Conservation (phyloP, 2,888 invertebrate species). For the Cryptophagus acutangulus region DNA sequence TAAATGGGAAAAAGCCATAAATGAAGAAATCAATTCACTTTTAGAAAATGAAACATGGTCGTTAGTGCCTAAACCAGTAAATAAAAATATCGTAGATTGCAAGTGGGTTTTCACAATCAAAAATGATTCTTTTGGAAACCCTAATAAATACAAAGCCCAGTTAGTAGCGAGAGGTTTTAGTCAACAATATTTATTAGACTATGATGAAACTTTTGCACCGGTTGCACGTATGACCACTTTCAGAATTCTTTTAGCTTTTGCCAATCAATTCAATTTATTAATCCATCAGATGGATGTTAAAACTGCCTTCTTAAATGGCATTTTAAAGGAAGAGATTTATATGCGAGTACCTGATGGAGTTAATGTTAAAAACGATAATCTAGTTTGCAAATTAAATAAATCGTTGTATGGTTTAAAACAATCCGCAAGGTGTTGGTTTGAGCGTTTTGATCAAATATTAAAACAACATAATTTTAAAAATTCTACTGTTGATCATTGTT, state of each 20-base stretch:
- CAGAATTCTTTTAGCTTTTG: slow-evolving; percentile 12
- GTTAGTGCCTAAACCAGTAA: slow-evolving; percentile 2
- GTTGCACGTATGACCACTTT: slow-evolving; percentile 11
- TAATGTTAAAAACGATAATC: not conserved
- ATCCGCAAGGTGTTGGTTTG: slow-evolving; percentile 16
- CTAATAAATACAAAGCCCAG: slow-evolving; percentile 14
- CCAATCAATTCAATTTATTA: slow-evolving; percentile 16
- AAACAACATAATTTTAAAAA: slow-evolving; percentile 13
- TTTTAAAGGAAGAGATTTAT: slow-evolving; percentile 14
- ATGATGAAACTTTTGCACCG: slow-evolving; percentile 12
- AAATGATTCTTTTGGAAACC: slow-evolving; percentile 13
- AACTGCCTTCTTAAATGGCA: slow-evolving; percentile 14
- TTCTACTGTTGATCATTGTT: slow-evolving; percentile 15
- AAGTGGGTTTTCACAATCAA: slow-evolving; percentile 16
- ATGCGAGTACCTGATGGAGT: slow-evolving; percentile 11
- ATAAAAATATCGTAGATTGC: slow-evolving; percentile 14
- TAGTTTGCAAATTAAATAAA: slow-evolving; percentile 14
- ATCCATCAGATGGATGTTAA: slow-evolving; percentile 18
- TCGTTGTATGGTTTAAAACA: slow-evolving; percentile 16
- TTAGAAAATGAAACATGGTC: slow-evolving; percentile 9
- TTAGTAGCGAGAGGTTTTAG: slow-evolving; percentile 13
- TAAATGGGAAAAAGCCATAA: slow-evolving; percentile 12
- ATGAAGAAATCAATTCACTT: slow-evolving; percentile 9
- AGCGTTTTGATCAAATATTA: slow-evolving; percentile 14
- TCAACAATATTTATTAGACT: slow-evolving; percentile 10